Base-by-base conservation (phyloP, 2,797 vertebrate genomes). In the Sus cebifrons region DNA sequence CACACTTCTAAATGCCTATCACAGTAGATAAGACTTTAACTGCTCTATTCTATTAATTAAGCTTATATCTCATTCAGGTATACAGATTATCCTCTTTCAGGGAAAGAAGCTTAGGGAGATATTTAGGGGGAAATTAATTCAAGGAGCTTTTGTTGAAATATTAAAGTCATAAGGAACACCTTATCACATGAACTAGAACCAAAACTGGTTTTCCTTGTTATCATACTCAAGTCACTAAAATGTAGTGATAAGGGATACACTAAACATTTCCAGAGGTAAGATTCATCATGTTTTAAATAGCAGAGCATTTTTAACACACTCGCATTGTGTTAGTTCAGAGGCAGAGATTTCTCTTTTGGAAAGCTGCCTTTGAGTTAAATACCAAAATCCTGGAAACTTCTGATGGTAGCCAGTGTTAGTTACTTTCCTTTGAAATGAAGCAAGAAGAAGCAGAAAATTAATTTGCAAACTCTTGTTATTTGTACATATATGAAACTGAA, bases 71-170 rank as follows among this genome's bases (percentile, higher is more conserved):
- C 67, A 68, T 32, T 94, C 67, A 85, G 56, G 29, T 85, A 83
- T 82, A 91, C 65, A 65, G 64, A 81, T 73, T 44, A 96, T 86
- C 64, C 25, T 87, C 17, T 96, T 94, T 92, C 94, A 32, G 15
- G 16, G 79, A 88, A 96, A 91, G 14, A 94, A 78, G 73, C 68
- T 93, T 86, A 54, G 40, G 54, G 60, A 89, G 44, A 73, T 86
- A 81, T 60, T 90, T 85, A 90, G 49, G 92, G 62, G 29, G 14
- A 91, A 95, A 91, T 86, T 81, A 85, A 82, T 40, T 88, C 21
- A 70, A 77, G 49, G n/a, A 87, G 21, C 6, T 83, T 67, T 62
- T 68, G 0, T 89, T 97, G 93, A 74, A 96, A 92, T 71, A 87
- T 79, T 78, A 74, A 74, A 1, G 64, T 93, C 95, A 89, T 7